A percentile compares a stretch with the other conserved stretches of the same genome.
phyloP scores from a whole-genome alignment of 2,888 invertebrate genomes.

The Acanthosepion lycidas region DNA sequence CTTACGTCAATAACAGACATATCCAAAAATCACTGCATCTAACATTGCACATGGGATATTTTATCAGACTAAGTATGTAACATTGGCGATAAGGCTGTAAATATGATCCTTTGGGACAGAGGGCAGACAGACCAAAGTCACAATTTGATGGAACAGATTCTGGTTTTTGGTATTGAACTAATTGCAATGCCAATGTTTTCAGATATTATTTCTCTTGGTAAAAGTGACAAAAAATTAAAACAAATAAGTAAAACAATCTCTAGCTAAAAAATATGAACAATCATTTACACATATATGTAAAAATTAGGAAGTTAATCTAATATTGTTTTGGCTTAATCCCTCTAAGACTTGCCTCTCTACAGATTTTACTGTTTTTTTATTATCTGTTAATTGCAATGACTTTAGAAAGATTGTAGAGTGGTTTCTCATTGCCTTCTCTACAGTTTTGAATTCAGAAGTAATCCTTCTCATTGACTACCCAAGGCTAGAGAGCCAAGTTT shows the following conservation, averaged over 20 bases:
- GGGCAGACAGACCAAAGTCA: background rate
- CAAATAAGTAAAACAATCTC: background rate
- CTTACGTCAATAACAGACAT: background rate
- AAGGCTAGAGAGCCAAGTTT: no score
- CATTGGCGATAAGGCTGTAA: background rate
- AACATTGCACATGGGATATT: conserved; percentile 33
- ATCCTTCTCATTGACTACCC: no score
- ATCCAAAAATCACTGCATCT: background rate
- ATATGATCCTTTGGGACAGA: background rate
- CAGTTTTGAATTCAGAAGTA: no score
- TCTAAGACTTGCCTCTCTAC: no score
- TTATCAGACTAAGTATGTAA: background rate
- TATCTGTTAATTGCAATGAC: no score
- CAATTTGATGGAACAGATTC: background rate
- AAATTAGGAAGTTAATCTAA: background rate
- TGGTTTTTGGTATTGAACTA: background rate
- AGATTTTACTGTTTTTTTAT: no score
- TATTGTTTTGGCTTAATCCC: no score
- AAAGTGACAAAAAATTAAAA: background rate
- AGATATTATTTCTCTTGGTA: background rate
- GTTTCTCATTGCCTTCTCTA: no score
- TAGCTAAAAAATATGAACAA: background rate
- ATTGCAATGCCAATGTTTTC: background rate
- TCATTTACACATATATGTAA: background rate
- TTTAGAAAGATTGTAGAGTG: no score